Conservation (phyloP, 2,797 vertebrate genomes). For the Astyanax mexicanus region DNA sequence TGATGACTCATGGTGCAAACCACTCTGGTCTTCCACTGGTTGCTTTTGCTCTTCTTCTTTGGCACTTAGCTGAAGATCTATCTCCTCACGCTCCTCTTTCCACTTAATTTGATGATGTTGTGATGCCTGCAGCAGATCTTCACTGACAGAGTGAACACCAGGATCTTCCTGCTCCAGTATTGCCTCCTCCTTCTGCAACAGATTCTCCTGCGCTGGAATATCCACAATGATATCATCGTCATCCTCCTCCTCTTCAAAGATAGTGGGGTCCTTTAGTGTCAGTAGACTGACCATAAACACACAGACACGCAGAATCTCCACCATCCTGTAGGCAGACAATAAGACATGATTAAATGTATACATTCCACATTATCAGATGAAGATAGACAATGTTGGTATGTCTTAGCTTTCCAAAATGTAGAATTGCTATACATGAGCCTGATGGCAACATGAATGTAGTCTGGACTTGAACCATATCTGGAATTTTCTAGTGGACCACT, state of each 20-base stretch:
- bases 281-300: slow-evolving; percentile 85
- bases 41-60: slow-evolving; percentile 39
- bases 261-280: slow-evolving; percentile 79
- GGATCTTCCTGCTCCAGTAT: slow-evolving; percentile 75
- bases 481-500: too few relatives aligned
- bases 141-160: slow-evolving; percentile 25
- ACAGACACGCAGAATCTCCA: slow-evolving; percentile 81
- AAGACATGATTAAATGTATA: slow-evolving; percentile 1
- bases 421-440: background rate
- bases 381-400: too few relatives aligned
- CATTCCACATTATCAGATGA: background rate
- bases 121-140: slow-evolving; percentile 46
- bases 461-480: too few relatives aligned
- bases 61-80: slow-evolving; percentile 43
- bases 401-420: background rate
- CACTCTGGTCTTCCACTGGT: slow-evolving; percentile 17
- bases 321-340: slow-evolving; percentile 77
- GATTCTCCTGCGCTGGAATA: slow-evolving; percentile 78
- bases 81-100: slow-evolving; percentile 28
- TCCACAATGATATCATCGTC: slow-evolving; percentile 69
- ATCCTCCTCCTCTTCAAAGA: slow-evolving; percentile 72
- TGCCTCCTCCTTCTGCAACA: slow-evolving; percentile 68
- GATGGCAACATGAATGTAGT: too few relatives aligned
- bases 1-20: slow-evolving; percentile 6
- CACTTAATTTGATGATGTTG: slow-evolving; percentile 26